Conservation (phyloP, 2,888 invertebrate genomes). For the Itoplectis maculator region DNA sequence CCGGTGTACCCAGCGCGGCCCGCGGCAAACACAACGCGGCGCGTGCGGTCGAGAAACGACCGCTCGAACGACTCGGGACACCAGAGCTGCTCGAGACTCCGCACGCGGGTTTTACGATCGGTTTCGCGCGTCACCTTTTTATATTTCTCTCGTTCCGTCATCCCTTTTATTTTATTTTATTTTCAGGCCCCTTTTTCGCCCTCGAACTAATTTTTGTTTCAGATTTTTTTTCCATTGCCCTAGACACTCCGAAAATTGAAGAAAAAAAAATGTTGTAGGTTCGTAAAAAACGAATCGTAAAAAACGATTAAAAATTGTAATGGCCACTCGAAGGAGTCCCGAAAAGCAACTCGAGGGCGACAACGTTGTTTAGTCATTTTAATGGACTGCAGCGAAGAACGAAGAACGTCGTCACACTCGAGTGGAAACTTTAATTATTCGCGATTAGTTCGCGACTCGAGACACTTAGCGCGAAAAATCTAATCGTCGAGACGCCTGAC, state of each 20-base stretch:
- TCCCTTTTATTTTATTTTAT: conserved; percentile 39
- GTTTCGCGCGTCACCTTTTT: conserved; percentile 59
- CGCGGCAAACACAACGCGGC: conserved; percentile 28
- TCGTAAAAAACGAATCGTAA: no score
- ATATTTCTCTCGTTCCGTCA: conserved; percentile 19
- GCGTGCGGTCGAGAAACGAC: conserved; percentile 59
- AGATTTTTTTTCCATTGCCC: conserved; percentile 19
- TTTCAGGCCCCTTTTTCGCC: no score
- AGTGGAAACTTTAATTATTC: no score
- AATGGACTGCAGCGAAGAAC: no score
- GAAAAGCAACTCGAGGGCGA: no score
- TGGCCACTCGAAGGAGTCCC: no score
- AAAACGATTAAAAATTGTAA: no score
- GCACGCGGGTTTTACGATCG: conserved; percentile 60
- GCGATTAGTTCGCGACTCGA: neutral
- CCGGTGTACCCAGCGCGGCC: conserved; percentile 10
- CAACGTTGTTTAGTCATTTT: no score
- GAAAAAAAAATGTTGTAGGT: neutral
- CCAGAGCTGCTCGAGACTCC: no score
- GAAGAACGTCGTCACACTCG: no score
- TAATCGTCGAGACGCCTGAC: no score
- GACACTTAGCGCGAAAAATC: no score
- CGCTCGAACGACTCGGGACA: conserved; percentile 35
- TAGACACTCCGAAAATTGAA: neutral
- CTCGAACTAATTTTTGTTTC: neutral